Base-by-base conservation (phyloP, 2,113 vertebrate genomes). In the Sapajus apella region DNA sequence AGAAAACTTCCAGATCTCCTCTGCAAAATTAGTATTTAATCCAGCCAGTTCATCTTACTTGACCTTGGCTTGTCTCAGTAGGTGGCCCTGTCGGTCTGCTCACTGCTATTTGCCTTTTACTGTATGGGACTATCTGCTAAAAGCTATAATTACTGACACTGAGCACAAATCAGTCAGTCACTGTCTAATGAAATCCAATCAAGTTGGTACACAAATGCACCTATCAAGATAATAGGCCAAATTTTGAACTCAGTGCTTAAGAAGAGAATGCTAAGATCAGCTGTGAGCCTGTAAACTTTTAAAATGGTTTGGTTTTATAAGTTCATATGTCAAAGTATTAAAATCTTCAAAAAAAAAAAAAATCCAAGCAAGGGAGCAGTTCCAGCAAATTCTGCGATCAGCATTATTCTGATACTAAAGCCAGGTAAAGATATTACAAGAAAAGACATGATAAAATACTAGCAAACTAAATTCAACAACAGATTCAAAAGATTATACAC, bases 161-260 rank as follows among this genome's bases (percentile, higher is more conserved):
- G 66, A 92, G 84, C 76, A 91, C 30, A 87, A 72, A 77, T 68
- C 37, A 61, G 11, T 94, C 76, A 58, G 37, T 80, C 30, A 83
- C 35, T 56, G 35, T 89, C 87, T 84, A 87, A 91, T 55, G 79
- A 97, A 87, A n/a, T 77, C 82, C 88, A 72, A 91, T 96, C 85
- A 90, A 86, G 66, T 68, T 1, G 4, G 32, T 47, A 61, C 83
- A 87, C 87, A 93, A 30, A 96, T 70, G 66, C 14, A 50, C 37
- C 50, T 87, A 50, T 25, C 4, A 27, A 56, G 45, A 88, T 87
- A 21, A 79, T 3, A 93, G 23, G 37, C 9, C 45, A 88, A 23
- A 13, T 77, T 77, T 76, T 90, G 73, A 94, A 40, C 56, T 88
- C 37, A 89, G 37, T 56, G 25, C 56, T 76, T 87, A 92, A 87